Evolutionary conservation across 2,888 invertebrate species (phyloP).

Genomic region (Anthophora plumipes): DNA sequence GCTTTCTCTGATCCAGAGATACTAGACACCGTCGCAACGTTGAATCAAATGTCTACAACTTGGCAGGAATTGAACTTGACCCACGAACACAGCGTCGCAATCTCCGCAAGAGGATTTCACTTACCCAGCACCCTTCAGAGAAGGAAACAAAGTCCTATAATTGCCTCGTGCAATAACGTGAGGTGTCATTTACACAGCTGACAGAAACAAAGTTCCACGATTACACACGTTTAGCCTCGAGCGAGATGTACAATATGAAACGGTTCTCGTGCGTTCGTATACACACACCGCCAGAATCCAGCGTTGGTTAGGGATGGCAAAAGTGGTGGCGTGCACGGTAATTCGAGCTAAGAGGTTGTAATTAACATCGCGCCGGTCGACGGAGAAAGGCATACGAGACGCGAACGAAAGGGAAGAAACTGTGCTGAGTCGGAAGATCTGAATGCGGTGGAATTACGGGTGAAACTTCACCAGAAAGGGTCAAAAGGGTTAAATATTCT

Average conservation of each 20-base stretch:
- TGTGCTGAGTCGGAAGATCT: not conserved
- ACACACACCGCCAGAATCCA: not conserved
- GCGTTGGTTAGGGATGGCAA: conserved; percentile 18
- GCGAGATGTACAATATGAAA: conserved; percentile 8
- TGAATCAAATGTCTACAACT: not conserved
- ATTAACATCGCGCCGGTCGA: conserved; percentile 50
- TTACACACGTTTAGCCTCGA: not conserved
- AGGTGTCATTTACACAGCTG: not conserved
- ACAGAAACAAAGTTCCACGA: not conserved
- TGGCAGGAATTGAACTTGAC: too few relatives aligned
- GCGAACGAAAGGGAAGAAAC: conserved; percentile 38
- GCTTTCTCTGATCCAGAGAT: too few relatives aligned
- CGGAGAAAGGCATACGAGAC: conserved; percentile 47
- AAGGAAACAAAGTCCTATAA: not conserved
- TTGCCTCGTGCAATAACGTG: not conserved
- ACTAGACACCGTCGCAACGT: too few relatives aligned
- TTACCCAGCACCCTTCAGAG: too few relatives aligned
- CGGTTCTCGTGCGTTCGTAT: not conserved
- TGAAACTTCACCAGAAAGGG: conserved; percentile 33
- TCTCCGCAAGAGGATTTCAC: not conserved
- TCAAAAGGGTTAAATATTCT: conserved; percentile 67
- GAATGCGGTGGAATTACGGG: conserved; percentile 14
- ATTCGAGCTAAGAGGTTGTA: conserved; percentile 60
- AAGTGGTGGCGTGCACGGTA: conserved; percentile 58
- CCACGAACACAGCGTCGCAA: too few relatives aligned